These are phyloP conservation scores for Idris sp. DNA, from an alignment of 1,140 invertebrate species.

Conservation along the genomic window DNA sequence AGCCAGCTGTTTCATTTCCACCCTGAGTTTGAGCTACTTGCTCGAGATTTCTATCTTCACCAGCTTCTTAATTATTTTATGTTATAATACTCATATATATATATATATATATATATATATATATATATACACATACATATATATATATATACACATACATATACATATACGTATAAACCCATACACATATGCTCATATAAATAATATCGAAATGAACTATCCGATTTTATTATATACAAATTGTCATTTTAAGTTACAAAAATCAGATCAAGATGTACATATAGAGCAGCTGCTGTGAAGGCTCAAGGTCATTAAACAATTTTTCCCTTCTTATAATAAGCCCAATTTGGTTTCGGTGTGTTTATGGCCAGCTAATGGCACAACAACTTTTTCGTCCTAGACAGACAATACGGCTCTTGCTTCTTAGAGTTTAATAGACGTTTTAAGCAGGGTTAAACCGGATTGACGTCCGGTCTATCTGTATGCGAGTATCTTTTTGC, in stretches of 20 bases:
- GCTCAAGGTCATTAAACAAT: conserved; percentile 54
- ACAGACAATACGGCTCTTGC: conserved; percentile 18
- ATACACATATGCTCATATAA: too few relatives aligned
- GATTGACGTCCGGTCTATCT: conserved; percentile 43
- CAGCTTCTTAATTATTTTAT: conserved; percentile 54
- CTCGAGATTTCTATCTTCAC: conserved; percentile 61
- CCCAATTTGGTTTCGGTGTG: conserved; percentile 40
- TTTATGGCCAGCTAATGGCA: conserved; percentile 53
- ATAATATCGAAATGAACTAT: too few relatives aligned
- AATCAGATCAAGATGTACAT: conserved; percentile 22
- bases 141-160: too few relatives aligned
- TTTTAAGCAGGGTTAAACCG: conserved; percentile 48
- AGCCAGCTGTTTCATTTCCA: conserved; percentile 69
- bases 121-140: too few relatives aligned
- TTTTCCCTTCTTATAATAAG: conserved; percentile 49
- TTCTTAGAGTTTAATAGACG: conserved; percentile 17
- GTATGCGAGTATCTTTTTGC: conserved; percentile 27
- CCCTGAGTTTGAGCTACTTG: conserved; percentile 41
- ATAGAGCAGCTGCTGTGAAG: conserved; percentile 31
- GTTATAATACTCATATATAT: too few relatives aligned
- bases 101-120: too few relatives aligned
- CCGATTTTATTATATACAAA: too few relatives aligned
- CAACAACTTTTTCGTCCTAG: conserved; percentile 46
- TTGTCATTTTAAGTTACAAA: neutral
- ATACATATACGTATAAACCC: too few relatives aligned